phyloP scores from a whole-genome alignment of 1,140 invertebrate species.

The Caligus rogercresseyi region DNA sequence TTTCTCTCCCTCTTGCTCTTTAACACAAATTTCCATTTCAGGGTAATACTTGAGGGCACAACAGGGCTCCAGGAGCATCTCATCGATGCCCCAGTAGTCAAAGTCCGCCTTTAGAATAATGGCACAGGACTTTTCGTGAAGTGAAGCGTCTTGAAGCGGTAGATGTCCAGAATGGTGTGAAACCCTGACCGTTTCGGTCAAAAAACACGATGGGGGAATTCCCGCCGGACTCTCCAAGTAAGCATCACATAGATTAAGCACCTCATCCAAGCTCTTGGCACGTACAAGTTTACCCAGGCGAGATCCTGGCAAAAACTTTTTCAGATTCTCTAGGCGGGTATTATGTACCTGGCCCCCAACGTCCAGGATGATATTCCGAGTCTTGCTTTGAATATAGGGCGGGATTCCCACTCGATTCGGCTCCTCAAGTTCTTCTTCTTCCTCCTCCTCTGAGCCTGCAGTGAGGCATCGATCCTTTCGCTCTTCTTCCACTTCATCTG shows the following conservation, averaged over 20 bases:
- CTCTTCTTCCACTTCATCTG: neutral
- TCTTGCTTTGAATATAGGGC: conserved; percentile 2
- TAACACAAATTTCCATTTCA: conserved; percentile 15
- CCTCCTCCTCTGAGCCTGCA: neutral
- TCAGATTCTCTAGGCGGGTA: neutral
- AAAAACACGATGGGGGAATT: conserved; percentile 4
- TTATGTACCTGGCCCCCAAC: conserved; percentile 2
- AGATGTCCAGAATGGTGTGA: conserved; percentile 14
- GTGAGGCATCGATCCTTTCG: too few species aligned
- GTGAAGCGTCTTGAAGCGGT: conserved; percentile 1
- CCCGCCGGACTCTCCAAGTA: neutral
- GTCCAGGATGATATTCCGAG: conserved; percentile 2
- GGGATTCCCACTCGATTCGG: neutral
- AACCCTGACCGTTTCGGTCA: conserved; percentile 3
- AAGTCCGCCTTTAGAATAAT: conserved; percentile 5
- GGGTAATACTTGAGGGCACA: conserved; percentile 19
- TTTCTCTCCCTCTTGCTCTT: conserved; percentile 11
- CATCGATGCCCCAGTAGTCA: conserved; percentile 18
- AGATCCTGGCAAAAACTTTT: conserved; percentile 1
- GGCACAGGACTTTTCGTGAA: conserved; percentile 15
- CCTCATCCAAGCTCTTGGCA: neutral
- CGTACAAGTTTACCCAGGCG: conserved; percentile 10
- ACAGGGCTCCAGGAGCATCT: conserved; percentile 18
- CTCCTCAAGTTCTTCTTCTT: neutral
- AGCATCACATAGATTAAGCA: conserved; percentile 4